Conservation (phyloP, 1,140 invertebrate genomes). For the Andricus grossulariae region DNA sequence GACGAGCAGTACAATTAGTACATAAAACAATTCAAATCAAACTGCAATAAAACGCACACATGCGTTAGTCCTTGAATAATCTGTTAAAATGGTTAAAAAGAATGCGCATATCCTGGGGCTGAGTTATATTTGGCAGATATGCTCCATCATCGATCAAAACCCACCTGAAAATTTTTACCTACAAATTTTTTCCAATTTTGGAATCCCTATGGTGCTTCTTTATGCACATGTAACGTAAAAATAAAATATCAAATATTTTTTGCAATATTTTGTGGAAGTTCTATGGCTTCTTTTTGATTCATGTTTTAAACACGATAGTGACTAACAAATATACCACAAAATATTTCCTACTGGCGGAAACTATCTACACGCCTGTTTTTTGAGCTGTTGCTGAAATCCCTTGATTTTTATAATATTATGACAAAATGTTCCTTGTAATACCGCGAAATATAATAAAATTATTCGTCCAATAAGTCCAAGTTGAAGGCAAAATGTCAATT, state of each 20-base stretch:
- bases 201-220: not conserved
- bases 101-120: not conserved
- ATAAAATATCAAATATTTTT: not conserved
- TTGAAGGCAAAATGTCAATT: no score
- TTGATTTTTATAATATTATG: no score
- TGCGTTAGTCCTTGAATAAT: constrained; percentile 14
- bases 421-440: no score
- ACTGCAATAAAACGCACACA: constrained; percentile 1
- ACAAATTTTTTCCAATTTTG: not conserved
- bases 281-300: no score
- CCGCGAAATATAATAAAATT: no score
- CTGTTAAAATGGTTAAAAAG: constrained; percentile 18
- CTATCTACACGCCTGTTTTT: no score
- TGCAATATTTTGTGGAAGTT: not conserved
- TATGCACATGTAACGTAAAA: not conserved
- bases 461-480: no score
- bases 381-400: no score
- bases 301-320: no score
- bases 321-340: no score
- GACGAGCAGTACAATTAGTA: not conserved
- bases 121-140: not conserved
- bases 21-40: not conserved
- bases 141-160: not conserved
- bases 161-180: not conserved
- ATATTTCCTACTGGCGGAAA: no score